Conservation (phyloP, 2,797 vertebrate species). For the Eurystomus glaucurus region DNA sequence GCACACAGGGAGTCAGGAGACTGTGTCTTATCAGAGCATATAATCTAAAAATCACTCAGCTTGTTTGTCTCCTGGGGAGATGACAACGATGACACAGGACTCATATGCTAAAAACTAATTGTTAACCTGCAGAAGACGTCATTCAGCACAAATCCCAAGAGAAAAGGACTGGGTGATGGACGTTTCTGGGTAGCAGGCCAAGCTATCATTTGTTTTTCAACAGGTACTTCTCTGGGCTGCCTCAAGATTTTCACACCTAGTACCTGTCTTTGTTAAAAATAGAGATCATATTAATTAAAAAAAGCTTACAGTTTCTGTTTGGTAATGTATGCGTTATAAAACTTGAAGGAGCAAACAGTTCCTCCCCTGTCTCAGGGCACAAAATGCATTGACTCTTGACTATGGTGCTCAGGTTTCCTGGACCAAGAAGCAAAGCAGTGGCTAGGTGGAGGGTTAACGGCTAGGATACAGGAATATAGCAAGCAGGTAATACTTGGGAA, state of each 20-base stretch:
- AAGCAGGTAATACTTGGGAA: background rate
- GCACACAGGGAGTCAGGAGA: constrained; percentile 68
- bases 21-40: constrained; percentile 77
- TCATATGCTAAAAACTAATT: constrained; percentile 81
- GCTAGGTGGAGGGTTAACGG: background rate
- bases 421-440: background rate
- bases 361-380: background rate
- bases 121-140: constrained; percentile 79
- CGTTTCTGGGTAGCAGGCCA: constrained; percentile 74
- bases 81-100: constrained; percentile 50
- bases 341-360: background rate
- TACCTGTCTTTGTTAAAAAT: constrained; percentile 45
- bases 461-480: background rate
- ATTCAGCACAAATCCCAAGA: constrained; percentile 79
- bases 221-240: constrained; percentile 47
- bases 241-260: constrained; percentile 34
- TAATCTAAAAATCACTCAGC: constrained; percentile 80
- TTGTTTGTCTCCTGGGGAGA: constrained; percentile 79
- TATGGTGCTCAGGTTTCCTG: background rate
- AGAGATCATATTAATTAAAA: constrained; percentile 14
- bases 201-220: constrained; percentile 74
- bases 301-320: background rate
- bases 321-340: background rate
- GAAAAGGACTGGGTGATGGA: constrained; percentile 73
- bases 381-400: background rate